phyloP scores from a whole-genome alignment of 2,797 vertebrate species.

The Momotus momota region DNA sequence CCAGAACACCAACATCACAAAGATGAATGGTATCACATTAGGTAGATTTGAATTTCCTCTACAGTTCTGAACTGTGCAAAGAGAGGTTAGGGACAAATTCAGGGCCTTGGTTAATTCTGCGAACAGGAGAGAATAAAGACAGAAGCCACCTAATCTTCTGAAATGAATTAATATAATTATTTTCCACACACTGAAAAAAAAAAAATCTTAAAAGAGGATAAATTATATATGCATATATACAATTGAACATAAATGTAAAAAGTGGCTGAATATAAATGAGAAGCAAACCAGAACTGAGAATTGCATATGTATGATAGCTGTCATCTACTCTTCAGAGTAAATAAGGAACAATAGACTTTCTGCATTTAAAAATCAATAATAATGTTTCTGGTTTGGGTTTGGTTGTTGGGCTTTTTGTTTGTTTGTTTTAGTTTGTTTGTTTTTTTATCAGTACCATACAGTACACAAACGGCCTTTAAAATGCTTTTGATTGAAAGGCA shows the following conservation, averaged over 20 bases:
- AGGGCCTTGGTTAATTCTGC: neutral
- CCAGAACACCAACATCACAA: neutral
- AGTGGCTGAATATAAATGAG: neutral
- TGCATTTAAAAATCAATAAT: constrained; percentile 50
- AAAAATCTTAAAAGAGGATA: neutral
- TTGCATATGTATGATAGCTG: neutral
- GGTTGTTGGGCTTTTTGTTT: neutral
- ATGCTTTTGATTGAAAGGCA: neutral
- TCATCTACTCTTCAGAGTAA: neutral
- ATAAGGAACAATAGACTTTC: neutral
- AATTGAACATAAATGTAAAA: neutral
- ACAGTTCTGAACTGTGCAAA: neutral
- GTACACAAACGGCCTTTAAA: constrained; percentile 32
- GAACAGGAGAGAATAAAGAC: neutral
- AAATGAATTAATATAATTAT: neutral
- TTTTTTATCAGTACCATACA: neutral
- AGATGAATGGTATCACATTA: neutral
- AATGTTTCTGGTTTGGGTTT: neutral
- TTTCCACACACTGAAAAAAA: neutral
- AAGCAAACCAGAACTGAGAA: neutral
- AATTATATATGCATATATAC: neutral
- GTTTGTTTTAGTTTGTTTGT: neutral
- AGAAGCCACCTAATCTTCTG: neutral
- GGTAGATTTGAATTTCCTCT: neutral
- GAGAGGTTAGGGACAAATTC: neutral